phyloP scores from a whole-genome alignment of 2,797 vertebrate species.

The Cirrhinus mrigala region DNA sequence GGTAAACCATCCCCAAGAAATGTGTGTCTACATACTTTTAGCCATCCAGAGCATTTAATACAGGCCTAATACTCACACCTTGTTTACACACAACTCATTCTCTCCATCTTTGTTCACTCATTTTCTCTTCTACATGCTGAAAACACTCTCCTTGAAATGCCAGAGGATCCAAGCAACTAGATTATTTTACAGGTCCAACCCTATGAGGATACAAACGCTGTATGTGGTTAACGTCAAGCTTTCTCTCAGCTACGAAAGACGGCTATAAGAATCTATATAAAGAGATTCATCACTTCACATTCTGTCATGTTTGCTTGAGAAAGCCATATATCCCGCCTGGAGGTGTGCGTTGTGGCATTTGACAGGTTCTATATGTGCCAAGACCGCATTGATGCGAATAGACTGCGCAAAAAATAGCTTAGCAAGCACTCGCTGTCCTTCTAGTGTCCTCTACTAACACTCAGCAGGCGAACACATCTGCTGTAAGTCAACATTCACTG shows the following conservation, averaged over 20 bases:
- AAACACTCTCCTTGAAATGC: constrained; percentile 2
- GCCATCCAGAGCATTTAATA: not conserved
- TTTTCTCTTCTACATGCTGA: not conserved
- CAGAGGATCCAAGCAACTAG: constrained; percentile 2
- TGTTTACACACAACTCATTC: not conserved
- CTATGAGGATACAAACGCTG: not conserved
- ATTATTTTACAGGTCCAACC: constrained; percentile 16
- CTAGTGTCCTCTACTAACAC: constrained; percentile 41
- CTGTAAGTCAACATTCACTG: constrained; percentile 2
- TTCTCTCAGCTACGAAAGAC: not conserved
- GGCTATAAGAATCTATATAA: constrained; percentile 12
- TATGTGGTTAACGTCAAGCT: not conserved
- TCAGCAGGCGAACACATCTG: constrained; percentile 7
- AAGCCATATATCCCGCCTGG: constrained; percentile 38
- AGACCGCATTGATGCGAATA: constrained; percentile 39
- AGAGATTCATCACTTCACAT: constrained; percentile 27
- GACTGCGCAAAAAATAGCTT: constrained; percentile 49
- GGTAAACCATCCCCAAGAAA: not conserved
- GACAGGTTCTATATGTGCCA: constrained; percentile 35
- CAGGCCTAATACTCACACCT: not conserved
- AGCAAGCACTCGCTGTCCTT: constrained; percentile 53
- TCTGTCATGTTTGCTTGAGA: constrained; percentile 44
- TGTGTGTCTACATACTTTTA: constrained; percentile 18
- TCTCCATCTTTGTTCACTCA: not conserved
- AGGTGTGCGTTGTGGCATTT: constrained; percentile 22